A percentile compares a stretch with the other conserved stretches of the same genome.
Conservation (phyloP, 2,113 vertebrate species). For the Dryoscopus gambensis region DNA sequence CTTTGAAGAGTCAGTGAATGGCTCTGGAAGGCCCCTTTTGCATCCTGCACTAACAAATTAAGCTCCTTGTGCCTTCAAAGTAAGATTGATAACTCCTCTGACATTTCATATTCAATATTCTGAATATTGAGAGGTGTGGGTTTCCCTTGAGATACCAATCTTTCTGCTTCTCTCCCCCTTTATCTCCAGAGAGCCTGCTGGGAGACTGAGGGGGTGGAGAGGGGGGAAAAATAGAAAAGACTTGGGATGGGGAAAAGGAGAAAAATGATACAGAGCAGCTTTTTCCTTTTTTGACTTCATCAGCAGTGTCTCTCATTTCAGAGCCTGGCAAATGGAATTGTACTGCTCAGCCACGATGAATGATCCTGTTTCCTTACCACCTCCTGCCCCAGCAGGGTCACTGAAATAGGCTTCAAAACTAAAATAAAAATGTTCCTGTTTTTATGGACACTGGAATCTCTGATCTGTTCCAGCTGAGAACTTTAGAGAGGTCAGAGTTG, state of each 20-base stretch:
- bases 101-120: constrained; percentile 82
- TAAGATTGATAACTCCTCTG: constrained; percentile 88
- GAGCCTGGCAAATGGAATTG: constrained; percentile 81
- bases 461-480: constrained; percentile 76
- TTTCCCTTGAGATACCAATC: constrained; percentile 70
- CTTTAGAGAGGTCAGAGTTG: neutral
- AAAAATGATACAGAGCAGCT: constrained; percentile 56
- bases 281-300: constrained; percentile 76
- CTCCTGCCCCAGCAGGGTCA: constrained; percentile 2
- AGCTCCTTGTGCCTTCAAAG: constrained; percentile 76
- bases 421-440: constrained; percentile 79
- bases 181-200: constrained; percentile 64
- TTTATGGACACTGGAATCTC: constrained; percentile 71
- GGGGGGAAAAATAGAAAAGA: neutral
- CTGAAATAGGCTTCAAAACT: constrained; percentile 79
- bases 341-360: constrained; percentile 74
- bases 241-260: constrained; percentile 38
- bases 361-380: constrained; percentile 13
- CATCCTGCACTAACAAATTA: constrained; percentile 83
- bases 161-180: constrained; percentile 43
- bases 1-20: constrained; percentile 81
- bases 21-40: constrained; percentile 73
- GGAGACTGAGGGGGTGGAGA: neutral
- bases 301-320: constrained; percentile 81
- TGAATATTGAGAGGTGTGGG: constrained; percentile 82